phyloP scores from a whole-genome alignment of 1,140 invertebrate species.

The Eriosoma lanigerum region DNA sequence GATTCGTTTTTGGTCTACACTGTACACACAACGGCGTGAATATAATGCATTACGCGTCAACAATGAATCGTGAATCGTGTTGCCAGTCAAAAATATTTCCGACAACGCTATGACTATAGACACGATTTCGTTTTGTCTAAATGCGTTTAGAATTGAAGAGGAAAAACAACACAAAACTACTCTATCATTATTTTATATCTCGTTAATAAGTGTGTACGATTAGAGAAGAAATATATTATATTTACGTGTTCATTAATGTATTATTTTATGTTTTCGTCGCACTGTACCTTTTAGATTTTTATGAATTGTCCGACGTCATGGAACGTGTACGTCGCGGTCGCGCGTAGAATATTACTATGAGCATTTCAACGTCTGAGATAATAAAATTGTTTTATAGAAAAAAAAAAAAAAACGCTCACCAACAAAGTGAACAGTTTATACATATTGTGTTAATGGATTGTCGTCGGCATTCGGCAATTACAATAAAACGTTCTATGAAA shows the following conservation, averaged over 20 bases:
- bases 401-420: neutral
- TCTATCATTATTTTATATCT: constrained; percentile 40
- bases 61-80: constrained; percentile 30
- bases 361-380: no score
- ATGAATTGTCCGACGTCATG: no score
- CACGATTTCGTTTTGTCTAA: constrained; percentile 45
- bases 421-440: neutral
- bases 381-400: no score
- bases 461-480: neutral
- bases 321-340: no score
- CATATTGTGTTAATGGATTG: constrained; percentile 6
- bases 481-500: neutral
- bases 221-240: neutral
- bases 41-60: neutral
- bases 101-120: neutral
- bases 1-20: no score
- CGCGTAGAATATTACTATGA: no score
- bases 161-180: constrained; percentile 11
- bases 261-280: no score
- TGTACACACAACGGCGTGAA: neutral
- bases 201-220: neutral
- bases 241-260: constrained; percentile 1
- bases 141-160: constrained; percentile 1
- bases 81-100: constrained; percentile 2
- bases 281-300: neutral